Evolutionary conservation across 2,797 vertebrate species (phyloP).

Genomic region (Lepus townsendii): DNA sequence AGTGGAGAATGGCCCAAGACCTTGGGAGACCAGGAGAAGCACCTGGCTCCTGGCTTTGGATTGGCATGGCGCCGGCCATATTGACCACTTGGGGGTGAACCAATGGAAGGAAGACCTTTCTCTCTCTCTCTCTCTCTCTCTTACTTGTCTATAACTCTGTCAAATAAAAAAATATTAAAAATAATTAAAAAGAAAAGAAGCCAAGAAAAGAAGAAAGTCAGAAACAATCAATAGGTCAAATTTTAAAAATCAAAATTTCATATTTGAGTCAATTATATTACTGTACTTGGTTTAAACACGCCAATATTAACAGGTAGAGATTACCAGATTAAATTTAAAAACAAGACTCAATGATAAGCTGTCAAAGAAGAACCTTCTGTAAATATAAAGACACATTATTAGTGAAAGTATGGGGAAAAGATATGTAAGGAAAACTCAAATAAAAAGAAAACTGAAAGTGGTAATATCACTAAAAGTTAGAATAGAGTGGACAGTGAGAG

Average conservation of each 20-base stretch:
- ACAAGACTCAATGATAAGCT: background rate
- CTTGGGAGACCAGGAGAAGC: too few relatives aligned
- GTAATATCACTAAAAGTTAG: background rate
- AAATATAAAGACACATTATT: background rate
- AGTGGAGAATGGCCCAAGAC: too few relatives aligned
- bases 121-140: too few relatives aligned
- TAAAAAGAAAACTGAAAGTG: background rate
- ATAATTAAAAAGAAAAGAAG: too few relatives aligned
- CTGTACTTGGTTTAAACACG: background rate
- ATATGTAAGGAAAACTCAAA: background rate
- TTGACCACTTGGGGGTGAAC: too few relatives aligned
- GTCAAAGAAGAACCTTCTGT: background rate
- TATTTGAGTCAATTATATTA: background rate
- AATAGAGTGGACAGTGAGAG: background rate
- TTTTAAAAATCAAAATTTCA: background rate
- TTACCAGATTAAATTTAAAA: background rate
- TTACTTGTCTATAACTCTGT: too few relatives aligned
- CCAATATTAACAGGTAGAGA: background rate
- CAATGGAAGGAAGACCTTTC: too few relatives aligned
- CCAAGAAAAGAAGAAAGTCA: too few relatives aligned
- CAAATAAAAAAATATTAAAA: too few relatives aligned
- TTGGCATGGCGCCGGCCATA: too few relatives aligned
- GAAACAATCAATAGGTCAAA: background rate
- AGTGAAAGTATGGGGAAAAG: background rate
- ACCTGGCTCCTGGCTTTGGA: too few relatives aligned